Evolutionary conservation across 92 coral and sea anemone genomes (phyloP), one percentile per base, ranked within the genome.

Genomic region (Paragorgia papillata): DNA sequence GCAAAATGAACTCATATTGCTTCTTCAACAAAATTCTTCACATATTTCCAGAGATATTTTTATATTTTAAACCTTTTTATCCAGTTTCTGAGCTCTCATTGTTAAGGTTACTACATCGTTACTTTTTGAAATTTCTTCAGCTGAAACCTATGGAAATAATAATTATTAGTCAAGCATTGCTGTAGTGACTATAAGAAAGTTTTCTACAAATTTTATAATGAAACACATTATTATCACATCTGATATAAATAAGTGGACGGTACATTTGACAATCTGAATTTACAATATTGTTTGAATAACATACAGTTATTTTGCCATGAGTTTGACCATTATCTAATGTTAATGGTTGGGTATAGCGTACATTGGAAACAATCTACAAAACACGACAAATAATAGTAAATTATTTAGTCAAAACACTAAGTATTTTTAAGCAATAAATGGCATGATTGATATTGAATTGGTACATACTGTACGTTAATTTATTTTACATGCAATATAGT

Each of bases 251-350:
- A 43, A 62, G 7, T 26, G 18, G 29, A 19, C 13, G 15, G 12
- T 7, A n/a, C n/a, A n/a, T n/a, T n/a, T n/a, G n/a, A n/a, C n/a
- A n/a, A n/a, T n/a, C n/a, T n/a, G n/a, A n/a, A n/a, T n/a, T n/a
- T n/a, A n/a, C n/a, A n/a, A n/a, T n/a, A n/a, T n/a, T n/a, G n/a
- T n/a, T n/a, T n/a, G 12, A 9, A 26, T 8, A 20, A 79, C 97
- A 69, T 57, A 94, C 98, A 25, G 90, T 88, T 9, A 94, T 91
- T 21, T 96, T 88, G 49, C 98, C 98, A 51, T 91, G 89, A 48
- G 86, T 90, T 84, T 86, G 88, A 7, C 90, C 81, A 73, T 85
- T 88, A 58, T 89, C 85, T 66, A 94, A 87, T 39, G 66, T 83
- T 57, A 94, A 44, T 13, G 88, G 88, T 56, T 91, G 90, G 48